Percentiles rank a stretch among this genome's conserved stretches.
These are phyloP conservation scores for Mastacembelus armatus DNA, from an alignment of 2,797 vertebrate genomes.

Conservation along the genomic window DNA sequence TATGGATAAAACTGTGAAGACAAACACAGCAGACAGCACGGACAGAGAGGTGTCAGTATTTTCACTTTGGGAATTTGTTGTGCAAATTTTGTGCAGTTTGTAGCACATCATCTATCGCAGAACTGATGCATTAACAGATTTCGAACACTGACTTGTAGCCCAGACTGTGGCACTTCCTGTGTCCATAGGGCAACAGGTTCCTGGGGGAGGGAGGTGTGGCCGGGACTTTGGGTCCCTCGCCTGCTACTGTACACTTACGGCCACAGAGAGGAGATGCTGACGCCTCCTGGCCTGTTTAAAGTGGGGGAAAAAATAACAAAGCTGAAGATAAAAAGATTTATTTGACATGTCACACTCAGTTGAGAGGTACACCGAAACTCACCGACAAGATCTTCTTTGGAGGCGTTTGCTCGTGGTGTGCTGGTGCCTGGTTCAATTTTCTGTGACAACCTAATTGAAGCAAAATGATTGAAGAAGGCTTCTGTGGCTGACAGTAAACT, in stretches of 20 bases:
- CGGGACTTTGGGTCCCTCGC: conserved; percentile 87
- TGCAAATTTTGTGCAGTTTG: not conserved
- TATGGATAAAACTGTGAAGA: conserved; percentile 93
- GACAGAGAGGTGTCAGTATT: not conserved
- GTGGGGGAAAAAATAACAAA: not conserved
- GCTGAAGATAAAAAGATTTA: not conserved
- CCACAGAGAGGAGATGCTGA: conserved; percentile 92
- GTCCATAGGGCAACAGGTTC: conserved; percentile 93
- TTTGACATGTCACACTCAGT: not conserved
- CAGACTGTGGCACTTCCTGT: conserved; percentile 98
- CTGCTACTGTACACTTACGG: conserved; percentile 85
- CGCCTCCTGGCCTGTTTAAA: conserved; percentile 87
- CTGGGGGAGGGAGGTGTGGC: conserved; percentile 94
- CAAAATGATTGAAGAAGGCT: not conserved
- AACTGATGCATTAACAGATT: not conserved
- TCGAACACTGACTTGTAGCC: conserved; percentile 94
- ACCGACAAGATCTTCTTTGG: conserved; percentile 96
- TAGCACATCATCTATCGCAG: not conserved
- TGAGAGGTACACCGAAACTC: conserved; percentile 48
- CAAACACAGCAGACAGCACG: conserved; percentile 11
- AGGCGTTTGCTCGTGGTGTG: conserved; percentile 92
- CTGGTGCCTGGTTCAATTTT: conserved; percentile 98
- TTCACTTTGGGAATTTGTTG: not conserved
- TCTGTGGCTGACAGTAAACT: not conserved
- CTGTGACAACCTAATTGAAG: conserved; percentile 89